Base-by-base conservation (phyloP, 2,797 vertebrate species). In the Danio albolineatus region DNA sequence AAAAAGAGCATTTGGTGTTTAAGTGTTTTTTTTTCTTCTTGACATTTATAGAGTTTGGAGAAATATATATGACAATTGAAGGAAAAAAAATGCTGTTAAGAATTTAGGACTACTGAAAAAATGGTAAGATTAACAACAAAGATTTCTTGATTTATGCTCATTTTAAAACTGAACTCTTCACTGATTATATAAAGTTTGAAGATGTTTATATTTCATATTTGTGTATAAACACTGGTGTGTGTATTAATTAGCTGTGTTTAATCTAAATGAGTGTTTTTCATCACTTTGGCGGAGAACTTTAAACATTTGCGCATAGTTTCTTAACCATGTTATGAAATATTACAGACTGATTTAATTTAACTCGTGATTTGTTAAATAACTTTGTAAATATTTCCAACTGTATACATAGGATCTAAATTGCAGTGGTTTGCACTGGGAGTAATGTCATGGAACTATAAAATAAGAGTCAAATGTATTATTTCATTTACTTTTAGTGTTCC, bases 301-400 rank as follows among this genome's bases (percentile, higher is more conserved):
- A 17, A 73, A 59, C 38, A 46, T 46, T 48, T 60, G 14, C 9
- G 73, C 43, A 48, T 48, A 60, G 21, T 60, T 60, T 73, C 14
- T 59, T 19, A 73, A 46, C 0, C 16, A 10, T 44, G 70, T 73
- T 57, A 60, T 44, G 19, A 36, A 59, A 57, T 10, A n/a, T 44
- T 46, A 59, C 17, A 73, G 41, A 60, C 57, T 46, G 8, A 60
- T 60, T 73, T 60, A 59, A 73, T 73, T 73, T 73, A 59, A 19
- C 5, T 41, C 4, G 12, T n/a, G 41, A 28, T 46, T 73, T 48
- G 14, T 59, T 46, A 14, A 19, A 46, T 43, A 2, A 13, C 73
- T 44, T 57, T 73, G 13, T 44, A 73, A 57, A 57, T 12, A 13
- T 46, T 73, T 73, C 13, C 13, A 73, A 39, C 4, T 1, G 0